Conservation (phyloP, 1,140 invertebrate species). For the Cryptotermes secundus region DNA sequence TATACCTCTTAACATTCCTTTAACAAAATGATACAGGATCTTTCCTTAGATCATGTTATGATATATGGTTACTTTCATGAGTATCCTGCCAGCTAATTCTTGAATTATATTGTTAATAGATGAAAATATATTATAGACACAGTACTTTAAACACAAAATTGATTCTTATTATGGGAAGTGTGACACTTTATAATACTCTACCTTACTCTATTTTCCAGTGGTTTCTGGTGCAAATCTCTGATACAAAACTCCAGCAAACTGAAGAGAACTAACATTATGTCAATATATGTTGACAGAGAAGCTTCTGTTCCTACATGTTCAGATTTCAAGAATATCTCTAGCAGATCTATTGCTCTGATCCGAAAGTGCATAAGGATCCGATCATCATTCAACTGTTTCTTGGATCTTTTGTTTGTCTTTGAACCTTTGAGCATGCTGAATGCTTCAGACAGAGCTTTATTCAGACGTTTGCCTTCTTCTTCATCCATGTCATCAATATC, state of each 20-base stretch:
- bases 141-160: neutral
- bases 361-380: slow-evolving; percentile 68
- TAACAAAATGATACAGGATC: too few relatives aligned
- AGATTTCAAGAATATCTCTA: slow-evolving; percentile 61
- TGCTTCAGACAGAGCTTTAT: slow-evolving; percentile 66
- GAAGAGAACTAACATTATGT: slow-evolving; percentile 65
- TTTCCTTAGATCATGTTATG: too few relatives aligned
- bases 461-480: slow-evolving; percentile 69
- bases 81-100: too few relatives aligned
- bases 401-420: slow-evolving; percentile 52
- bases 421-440: slow-evolving; percentile 61
- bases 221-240: slow-evolving; percentile 64
- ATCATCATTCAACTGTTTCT: slow-evolving; percentile 63
- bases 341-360: slow-evolving; percentile 65
- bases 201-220: slow-evolving; percentile 61
- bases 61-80: too few relatives aligned
- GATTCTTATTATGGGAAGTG: neutral
- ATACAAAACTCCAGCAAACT: slow-evolving; percentile 65
- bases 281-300: slow-evolving; percentile 62
- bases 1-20: too few relatives aligned
- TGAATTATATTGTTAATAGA: too few relatives aligned
- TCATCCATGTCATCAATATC: slow-evolving; percentile 75
- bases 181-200: slow-evolving; percentile 12
- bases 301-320: slow-evolving; percentile 56
- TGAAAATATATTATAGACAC: too few relatives aligned